A percentile compares a stretch with the other conserved stretches of the same genome.
Conservation (phyloP, 2,113 vertebrate genomes). For the Pampusana beccarii region DNA sequence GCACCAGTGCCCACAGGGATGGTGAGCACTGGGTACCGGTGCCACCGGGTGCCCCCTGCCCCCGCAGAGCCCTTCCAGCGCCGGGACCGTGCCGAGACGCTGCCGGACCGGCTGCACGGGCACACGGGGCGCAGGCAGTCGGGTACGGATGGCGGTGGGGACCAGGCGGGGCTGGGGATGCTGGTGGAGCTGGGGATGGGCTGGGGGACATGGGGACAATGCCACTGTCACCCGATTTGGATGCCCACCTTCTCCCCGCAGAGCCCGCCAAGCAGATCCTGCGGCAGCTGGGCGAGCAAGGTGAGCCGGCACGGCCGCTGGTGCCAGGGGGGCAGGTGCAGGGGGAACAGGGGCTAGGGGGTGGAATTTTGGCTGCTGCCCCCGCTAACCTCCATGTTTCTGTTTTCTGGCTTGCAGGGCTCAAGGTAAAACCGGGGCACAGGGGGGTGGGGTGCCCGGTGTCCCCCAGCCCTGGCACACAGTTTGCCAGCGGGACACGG, state of each 20-base stretch:
- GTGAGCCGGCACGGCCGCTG: no score
- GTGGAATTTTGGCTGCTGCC: no score
- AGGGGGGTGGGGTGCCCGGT: background rate
- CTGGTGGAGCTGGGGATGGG: no score
- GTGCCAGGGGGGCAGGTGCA: no score
- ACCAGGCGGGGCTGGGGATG: no score
- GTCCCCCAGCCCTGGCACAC: no score
- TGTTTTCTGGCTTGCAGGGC: background rate
- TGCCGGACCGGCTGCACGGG: constrained; percentile 1
- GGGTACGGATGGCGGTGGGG: constrained; percentile 8
- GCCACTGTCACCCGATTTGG: background rate
- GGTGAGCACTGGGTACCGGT: no score
- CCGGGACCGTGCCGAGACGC: background rate
- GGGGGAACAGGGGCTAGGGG: no score
- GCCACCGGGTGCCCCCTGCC: no score
- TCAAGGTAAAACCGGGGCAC: constrained; percentile 64
- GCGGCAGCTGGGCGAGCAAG: constrained; percentile 44
- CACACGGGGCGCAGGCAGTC: constrained; percentile 49
- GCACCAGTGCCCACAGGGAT: no score
- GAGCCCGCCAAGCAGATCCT: constrained; percentile 83
- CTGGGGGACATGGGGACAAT: background rate
- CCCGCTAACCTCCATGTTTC: background rate
- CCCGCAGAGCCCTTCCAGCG: constrained; percentile 52
- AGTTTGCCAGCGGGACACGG: no score
- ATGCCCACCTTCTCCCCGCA: constrained; percentile 24